These are phyloP conservation scores for Heliocidaris tuberculata DNA, from an alignment of 35 echinoderm and acorn worm genomes.

Conservation along the genomic window DNA sequence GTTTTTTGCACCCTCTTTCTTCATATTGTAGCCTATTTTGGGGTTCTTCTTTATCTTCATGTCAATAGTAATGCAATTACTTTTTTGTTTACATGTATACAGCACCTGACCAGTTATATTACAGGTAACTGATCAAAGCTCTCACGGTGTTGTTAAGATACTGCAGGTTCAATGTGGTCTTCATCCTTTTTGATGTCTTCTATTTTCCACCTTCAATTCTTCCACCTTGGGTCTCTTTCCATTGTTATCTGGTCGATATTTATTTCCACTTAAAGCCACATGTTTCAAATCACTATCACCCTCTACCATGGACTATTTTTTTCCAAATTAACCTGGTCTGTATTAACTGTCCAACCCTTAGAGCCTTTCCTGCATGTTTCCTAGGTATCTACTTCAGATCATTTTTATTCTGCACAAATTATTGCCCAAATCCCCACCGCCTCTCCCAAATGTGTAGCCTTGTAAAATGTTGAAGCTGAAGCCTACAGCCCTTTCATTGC, in stretches of 20 bases:
- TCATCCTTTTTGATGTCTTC: not conserved
- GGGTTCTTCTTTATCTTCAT: too few species aligned
- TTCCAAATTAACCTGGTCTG: not conserved
- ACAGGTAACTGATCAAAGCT: too few species aligned
- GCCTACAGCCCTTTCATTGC: not conserved
- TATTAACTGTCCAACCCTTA: not conserved
- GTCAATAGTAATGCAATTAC: too few species aligned
- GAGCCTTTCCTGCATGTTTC: not conserved
- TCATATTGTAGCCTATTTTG: too few species aligned
- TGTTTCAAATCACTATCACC: not conserved
- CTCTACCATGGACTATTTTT: not conserved
- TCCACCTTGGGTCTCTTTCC: not conserved
- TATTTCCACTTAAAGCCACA: not conserved
- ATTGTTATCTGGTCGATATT: not conserved
- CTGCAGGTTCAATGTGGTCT: not conserved
- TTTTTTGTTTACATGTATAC: too few species aligned
- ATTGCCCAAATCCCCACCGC: too few species aligned
- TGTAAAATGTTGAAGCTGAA: not conserved
- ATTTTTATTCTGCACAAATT: not conserved
- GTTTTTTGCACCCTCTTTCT: too few species aligned
- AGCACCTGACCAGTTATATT: too few species aligned
- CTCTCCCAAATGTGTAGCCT: not conserved
- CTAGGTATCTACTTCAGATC: not conserved
- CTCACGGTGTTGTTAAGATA: too few species aligned
- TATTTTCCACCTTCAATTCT: not conserved